Evolutionary conservation across 2,888 invertebrate genomes (phyloP), one percentile per base, ranked within the genome.

Genomic region (Eudemis profundana): DNA sequence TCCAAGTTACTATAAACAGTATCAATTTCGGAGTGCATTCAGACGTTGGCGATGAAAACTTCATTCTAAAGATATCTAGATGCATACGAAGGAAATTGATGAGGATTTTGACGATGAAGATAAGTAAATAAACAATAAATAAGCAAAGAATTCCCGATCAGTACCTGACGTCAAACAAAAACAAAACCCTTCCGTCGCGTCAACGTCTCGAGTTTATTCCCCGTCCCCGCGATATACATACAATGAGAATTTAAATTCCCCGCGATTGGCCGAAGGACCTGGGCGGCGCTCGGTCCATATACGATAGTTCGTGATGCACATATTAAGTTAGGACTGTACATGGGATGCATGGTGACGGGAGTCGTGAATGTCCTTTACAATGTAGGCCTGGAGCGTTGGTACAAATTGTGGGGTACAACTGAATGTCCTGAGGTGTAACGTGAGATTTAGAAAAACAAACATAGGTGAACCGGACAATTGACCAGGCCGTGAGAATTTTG

Each of bases 281-380:
- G 81, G 90, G 89, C 87, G 84, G 75, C 74, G 78, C 75, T 74
- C 76, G 77, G 75, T 76, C 91, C 90, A 89, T 90, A 90, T 91
- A 90, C 81, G 90, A 85, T 69, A 75, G 74, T 83, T 91, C 91
- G 91, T 91, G 91, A 90, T 88, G 91, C 91, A 91, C 90, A 92
- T 92, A 92, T 92, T 92, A 91, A 92, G 90, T 89, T 89, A 85
- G 86, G 78, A 81, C 89, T 90, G 78, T 88, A 89, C 87, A 90
- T 88, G 90, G 79, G 86, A 81, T 79, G 83, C 87, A 85, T 87
- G 89, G 83, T 76, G 81, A 72, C 75, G 78, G 81, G 75, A 74
- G 84, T 89, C 89, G 90, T 90, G 89, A 87, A 84, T 79, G 84
- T 86, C 85, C 76, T 80, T 79, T 81, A 84, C 85, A 86, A 86